A percentile compares a stretch with the other conserved stretches of the same genome.
Conservation (phyloP, 2,113 vertebrate species). For the Pitta sordida region DNA sequence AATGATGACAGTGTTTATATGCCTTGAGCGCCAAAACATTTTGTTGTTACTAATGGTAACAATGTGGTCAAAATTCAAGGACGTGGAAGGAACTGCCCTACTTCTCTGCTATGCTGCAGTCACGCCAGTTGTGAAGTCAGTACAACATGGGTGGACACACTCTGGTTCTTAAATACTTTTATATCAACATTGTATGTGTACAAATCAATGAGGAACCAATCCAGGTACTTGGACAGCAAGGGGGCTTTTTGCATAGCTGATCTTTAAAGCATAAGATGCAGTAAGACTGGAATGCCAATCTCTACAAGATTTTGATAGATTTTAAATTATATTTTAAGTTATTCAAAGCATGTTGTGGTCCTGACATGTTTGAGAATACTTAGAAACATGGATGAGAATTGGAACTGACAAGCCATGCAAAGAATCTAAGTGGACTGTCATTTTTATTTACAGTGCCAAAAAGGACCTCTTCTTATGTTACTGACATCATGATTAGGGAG, state of each 20-base stretch:
- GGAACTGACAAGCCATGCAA: slow-evolving; percentile 49
- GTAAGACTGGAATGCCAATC: neutral
- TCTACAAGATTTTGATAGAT: neutral
- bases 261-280: neutral
- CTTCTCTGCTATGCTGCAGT: neutral
- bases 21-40: neutral
- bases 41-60: neutral
- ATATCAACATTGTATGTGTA: neutral
- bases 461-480: slow-evolving; percentile 24
- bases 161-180: neutral
- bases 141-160: neutral
- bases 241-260: neutral
- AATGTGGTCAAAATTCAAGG: neutral
- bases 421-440: slow-evolving; percentile 51
- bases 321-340: slow-evolving; percentile 6
- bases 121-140: neutral
- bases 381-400: slow-evolving; percentile 24
- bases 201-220: neutral
- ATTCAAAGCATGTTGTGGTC: slow-evolving; percentile 47
- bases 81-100: neutral
- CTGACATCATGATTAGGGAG: slow-evolving; percentile 23
- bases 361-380: slow-evolving; percentile 25
- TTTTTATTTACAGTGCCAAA: slow-evolving; percentile 43
- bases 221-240: neutral
- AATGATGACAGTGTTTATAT: neutral